A percentile compares a stretch with the other conserved stretches of the same genome.
These are phyloP conservation scores for Apaloderma vittatum DNA, from an alignment of 2,113 vertebrate genomes.

Conservation along the genomic window DNA sequence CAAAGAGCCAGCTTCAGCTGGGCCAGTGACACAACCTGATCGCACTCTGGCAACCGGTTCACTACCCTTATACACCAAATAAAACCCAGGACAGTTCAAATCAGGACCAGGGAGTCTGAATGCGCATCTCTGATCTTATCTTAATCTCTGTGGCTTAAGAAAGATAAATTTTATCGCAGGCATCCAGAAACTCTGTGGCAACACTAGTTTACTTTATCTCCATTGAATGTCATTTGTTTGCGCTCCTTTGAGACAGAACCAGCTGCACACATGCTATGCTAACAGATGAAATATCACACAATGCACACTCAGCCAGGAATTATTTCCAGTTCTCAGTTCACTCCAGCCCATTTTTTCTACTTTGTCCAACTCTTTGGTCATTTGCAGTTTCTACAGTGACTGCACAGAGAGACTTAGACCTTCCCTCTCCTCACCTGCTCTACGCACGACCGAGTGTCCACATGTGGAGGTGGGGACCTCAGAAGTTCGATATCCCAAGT, in stretches of 20 bases:
- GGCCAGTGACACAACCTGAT: background rate
- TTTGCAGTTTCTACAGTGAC: background rate
- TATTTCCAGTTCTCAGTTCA: background rate
- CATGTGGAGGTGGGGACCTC: background rate
- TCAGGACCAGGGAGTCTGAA: background rate
- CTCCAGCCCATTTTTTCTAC: background rate
- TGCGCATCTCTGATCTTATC: background rate
- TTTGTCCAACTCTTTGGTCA: background rate
- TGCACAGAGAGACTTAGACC: background rate
- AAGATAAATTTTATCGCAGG: background rate
- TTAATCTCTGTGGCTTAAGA: background rate
- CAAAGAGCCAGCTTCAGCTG: background rate
- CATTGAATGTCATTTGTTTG: background rate
- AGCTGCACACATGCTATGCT: background rate
- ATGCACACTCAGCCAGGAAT: background rate
- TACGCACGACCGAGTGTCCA: rapidly evolving
- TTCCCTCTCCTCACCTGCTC: background rate
- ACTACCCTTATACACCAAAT: background rate
- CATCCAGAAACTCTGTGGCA: background rate
- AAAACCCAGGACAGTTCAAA: background rate
- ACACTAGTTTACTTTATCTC: background rate
- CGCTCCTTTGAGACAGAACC: background rate
- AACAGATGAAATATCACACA: background rate
- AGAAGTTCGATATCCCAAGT: background rate
- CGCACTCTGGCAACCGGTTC: background rate